Percentiles rank a stretch among this genome's conserved stretches.
These are phyloP conservation scores for Chromobotia macracanthus DNA, from an alignment of 2,797 vertebrate genomes.

Conservation along the genomic window DNA sequence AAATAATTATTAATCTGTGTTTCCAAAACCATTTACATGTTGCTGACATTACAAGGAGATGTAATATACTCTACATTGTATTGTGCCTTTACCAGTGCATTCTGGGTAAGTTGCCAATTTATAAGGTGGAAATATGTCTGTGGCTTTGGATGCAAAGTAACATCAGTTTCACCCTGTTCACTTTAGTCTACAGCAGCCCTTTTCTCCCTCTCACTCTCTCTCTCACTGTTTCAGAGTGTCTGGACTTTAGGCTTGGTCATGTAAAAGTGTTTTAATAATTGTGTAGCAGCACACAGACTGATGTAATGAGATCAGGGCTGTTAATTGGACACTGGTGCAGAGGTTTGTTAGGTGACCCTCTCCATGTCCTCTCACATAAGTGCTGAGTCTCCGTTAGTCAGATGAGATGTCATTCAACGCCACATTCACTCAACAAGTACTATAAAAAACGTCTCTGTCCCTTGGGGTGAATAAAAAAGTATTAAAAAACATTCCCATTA, in stretches of 20 bases:
- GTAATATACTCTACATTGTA: constrained; percentile 74
- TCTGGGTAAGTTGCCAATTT: constrained; percentile 78
- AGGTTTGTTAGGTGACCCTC: constrained; percentile 79
- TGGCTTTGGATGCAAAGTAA: constrained; percentile 76
- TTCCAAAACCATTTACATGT: constrained; percentile 70
- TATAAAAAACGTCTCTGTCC: constrained; percentile 39
- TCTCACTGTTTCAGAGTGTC: constrained; percentile 39
- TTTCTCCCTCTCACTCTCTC: constrained; percentile 3
- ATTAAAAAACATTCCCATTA: too few relatives aligned
- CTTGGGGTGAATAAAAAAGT: background rate
- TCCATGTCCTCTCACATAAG: constrained; percentile 77
- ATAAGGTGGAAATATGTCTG: constrained; percentile 74
- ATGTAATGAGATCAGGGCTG: constrained; percentile 76
- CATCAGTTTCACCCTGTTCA: constrained; percentile 77
- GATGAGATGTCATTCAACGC: constrained; percentile 79
- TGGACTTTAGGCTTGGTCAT: constrained; percentile 69
- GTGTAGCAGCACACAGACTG: constrained; percentile 70
- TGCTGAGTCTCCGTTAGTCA: constrained; percentile 81
- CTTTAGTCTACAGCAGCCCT: constrained; percentile 64
- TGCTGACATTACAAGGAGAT: constrained; percentile 68
- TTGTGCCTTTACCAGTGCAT: constrained; percentile 73
- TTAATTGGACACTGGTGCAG: constrained; percentile 75
- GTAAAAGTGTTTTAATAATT: constrained; percentile 81
- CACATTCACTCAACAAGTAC: constrained; percentile 77
- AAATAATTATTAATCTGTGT: constrained; percentile 74